These are phyloP conservation scores for Netelia melanura DNA, from an alignment of 2,888 invertebrate genomes.

Conservation along the genomic window DNA sequence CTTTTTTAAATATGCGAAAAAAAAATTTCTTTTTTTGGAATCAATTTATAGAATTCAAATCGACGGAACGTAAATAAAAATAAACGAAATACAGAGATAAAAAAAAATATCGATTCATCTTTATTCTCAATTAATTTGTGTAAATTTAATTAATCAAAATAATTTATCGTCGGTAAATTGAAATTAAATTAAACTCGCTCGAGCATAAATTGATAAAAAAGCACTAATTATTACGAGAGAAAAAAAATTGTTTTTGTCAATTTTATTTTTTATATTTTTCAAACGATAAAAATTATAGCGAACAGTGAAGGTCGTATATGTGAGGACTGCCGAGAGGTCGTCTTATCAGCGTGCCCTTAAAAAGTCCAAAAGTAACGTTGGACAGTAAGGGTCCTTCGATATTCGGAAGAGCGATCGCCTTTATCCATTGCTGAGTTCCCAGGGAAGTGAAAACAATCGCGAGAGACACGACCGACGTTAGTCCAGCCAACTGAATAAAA, in stretches of 20 bases:
- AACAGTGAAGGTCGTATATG: slow-evolving; percentile 71
- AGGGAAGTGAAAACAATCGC: slow-evolving; percentile 70
- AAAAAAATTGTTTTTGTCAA: background rate
- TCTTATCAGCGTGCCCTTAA: slow-evolving; percentile 71
- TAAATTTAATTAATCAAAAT: too few relatives aligned
- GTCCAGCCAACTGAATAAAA: slow-evolving; percentile 66
- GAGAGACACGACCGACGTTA: slow-evolving; percentile 70
- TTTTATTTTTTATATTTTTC: background rate
- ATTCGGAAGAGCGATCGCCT: slow-evolving; percentile 67
- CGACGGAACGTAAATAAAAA: background rate
- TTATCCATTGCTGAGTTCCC: slow-evolving; percentile 70
- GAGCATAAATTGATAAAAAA: too few relatives aligned
- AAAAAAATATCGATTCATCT: too few relatives aligned
- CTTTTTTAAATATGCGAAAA: background rate
- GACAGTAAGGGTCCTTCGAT: slow-evolving; percentile 63
- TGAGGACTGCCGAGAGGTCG: slow-evolving; percentile 67
- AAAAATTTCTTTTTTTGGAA: background rate
- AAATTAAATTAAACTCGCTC: too few relatives aligned
- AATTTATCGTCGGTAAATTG: too few relatives aligned
- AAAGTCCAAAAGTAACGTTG: slow-evolving; percentile 73
- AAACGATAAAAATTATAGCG: slow-evolving; percentile 40
- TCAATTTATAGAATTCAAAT: background rate
- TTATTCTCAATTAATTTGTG: too few relatives aligned
- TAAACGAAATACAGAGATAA: background rate
- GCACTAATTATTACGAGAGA: background rate